Conservation (phyloP, 2,888 invertebrate genomes). For the Chaetogeoica ovagalla region DNA sequence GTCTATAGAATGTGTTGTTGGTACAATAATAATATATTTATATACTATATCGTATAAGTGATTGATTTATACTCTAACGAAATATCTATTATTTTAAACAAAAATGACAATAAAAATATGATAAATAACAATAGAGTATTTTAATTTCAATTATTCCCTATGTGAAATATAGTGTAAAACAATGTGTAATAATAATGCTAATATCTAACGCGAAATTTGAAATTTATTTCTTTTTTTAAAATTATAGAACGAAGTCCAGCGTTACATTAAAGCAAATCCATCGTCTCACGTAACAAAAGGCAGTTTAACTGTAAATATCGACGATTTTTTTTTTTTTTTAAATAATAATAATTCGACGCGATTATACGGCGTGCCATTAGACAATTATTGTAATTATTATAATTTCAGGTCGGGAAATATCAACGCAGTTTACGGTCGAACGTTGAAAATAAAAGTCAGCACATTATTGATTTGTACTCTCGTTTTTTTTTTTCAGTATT, state of each 20-base stretch:
- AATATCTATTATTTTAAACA: not conserved
- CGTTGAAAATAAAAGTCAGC: slow-evolving; percentile 6
- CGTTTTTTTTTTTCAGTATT: not conserved
- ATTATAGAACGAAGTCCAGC: slow-evolving; percentile 21
- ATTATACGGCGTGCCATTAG: not conserved
- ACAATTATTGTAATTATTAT: not conserved
- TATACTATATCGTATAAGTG: too few species aligned
- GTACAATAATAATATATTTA: too few species aligned
- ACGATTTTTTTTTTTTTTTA: not conserved
- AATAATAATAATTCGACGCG: too few species aligned
- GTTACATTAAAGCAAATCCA: slow-evolving; percentile 33
- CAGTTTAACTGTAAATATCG: slow-evolving; percentile 20
- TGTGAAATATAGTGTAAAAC: too few species aligned
- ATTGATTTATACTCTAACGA: not conserved
- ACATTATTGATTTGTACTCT: not conserved
- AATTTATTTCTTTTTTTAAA: slow-evolving; percentile 4
- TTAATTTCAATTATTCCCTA: too few species aligned
- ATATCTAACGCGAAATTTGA: not conserved
- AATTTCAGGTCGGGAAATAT: slow-evolving; percentile 12
- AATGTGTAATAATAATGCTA: too few species aligned
- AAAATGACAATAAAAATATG: not conserved
- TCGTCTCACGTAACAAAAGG: slow-evolving; percentile 16
- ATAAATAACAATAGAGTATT: too few species aligned
- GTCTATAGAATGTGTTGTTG: not conserved
- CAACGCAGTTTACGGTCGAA: not conserved